phyloP scores from a whole-genome alignment of 2,797 vertebrate species.

The Tragelaphus eurycerus region DNA sequence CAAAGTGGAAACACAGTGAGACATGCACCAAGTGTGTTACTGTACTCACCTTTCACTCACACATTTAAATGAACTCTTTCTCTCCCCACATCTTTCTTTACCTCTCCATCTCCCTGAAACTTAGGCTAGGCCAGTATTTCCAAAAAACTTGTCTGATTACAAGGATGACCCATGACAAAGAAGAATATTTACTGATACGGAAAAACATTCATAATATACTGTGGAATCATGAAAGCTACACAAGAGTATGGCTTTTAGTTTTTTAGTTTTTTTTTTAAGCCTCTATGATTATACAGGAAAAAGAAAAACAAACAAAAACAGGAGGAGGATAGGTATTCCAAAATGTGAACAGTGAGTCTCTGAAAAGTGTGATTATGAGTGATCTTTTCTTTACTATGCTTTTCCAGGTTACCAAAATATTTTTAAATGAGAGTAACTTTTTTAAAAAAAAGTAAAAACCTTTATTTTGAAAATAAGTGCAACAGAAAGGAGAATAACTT shows the following conservation, averaged over 20 bases:
- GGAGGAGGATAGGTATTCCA: background rate
- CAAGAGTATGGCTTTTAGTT: background rate
- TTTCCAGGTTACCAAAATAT: background rate
- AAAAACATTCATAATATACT: constrained; percentile 5
- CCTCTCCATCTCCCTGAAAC: constrained; percentile 15
- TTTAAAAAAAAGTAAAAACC: background rate
- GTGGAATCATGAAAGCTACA: background rate
- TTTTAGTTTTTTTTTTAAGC: background rate
- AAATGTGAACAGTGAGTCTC: background rate
- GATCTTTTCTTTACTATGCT: background rate
- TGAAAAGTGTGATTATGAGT: background rate
- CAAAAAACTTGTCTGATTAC: constrained; percentile 2
- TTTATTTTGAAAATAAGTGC: background rate
- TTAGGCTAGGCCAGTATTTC: constrained; percentile 11
- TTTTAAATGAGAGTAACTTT: background rate
- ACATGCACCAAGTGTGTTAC: background rate
- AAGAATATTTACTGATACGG: background rate
- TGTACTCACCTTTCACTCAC: constrained; percentile 52
- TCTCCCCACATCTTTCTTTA: background rate
- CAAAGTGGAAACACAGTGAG: background rate
- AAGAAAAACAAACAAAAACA: background rate
- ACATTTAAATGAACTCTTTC: constrained; percentile 1
- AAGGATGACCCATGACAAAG: constrained; percentile 11
- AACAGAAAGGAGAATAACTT: background rate
- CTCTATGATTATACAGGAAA: background rate